Percentiles rank a stretch among this genome's conserved stretches.
phyloP scores from a whole-genome alignment of 2,113 vertebrate species.

The Cephalopterus ornatus region DNA sequence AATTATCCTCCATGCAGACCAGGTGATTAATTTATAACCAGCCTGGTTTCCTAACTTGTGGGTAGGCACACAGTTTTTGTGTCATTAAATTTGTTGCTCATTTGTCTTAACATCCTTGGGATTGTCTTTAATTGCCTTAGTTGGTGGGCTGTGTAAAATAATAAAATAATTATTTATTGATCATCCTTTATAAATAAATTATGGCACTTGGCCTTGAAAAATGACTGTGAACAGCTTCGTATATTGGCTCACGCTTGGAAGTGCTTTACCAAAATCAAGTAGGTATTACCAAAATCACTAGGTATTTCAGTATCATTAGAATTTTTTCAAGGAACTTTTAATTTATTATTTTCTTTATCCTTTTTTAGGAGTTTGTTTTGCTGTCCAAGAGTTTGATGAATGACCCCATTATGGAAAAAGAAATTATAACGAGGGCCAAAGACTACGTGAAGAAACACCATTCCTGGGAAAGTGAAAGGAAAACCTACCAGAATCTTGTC shows the following conservation, averaged over 20 bases:
- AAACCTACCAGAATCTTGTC: conserved; percentile 82
- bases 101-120: neutral
- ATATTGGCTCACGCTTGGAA: neutral
- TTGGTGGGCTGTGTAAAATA: neutral
- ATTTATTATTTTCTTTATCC: neutral
- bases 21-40: neutral
- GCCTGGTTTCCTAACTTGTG: neutral
- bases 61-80: neutral
- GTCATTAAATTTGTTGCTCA: neutral
- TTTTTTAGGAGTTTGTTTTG: conserved; percentile 85
- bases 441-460: conserved; percentile 78
- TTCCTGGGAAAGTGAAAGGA: conserved; percentile 75
- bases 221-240: neutral
- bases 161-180: neutral
- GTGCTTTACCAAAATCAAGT: neutral
- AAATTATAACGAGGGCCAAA: conserved; percentile 76
- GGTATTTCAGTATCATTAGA: neutral
- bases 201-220: neutral
- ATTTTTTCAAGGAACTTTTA: neutral
- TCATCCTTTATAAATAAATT: neutral
- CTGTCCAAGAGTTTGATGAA: conserved; percentile 81
- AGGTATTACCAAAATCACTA: too few relatives aligned
- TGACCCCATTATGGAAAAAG: conserved; percentile 71
- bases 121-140: neutral
- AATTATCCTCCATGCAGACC: neutral